Evolutionary conservation across 1,140 invertebrate species (phyloP).

Genomic region (Trichonephila clavipes): DNA sequence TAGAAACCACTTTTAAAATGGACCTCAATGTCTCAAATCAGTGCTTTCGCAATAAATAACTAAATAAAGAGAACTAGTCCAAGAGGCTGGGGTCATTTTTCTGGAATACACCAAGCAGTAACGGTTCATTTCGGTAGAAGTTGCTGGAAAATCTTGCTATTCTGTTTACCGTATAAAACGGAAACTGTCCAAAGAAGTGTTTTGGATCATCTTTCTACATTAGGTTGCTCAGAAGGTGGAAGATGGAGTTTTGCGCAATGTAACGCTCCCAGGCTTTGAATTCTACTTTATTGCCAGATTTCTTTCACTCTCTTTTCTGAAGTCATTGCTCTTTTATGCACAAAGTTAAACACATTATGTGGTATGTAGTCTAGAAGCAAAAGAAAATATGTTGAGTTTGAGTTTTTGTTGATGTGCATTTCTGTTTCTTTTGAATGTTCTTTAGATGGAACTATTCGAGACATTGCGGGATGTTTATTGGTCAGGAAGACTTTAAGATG

Average conservation of each 20-base stretch:
- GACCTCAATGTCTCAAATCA: constrained; percentile 33
- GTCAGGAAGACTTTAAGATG: no score
- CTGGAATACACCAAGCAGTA: constrained; percentile 18
- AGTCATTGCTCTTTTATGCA: constrained; percentile 6
- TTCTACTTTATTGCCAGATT: neutral
- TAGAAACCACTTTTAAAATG: constrained; percentile 64
- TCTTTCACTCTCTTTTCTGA: neutral
- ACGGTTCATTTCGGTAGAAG: constrained; percentile 36
- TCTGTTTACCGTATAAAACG: constrained; percentile 59
- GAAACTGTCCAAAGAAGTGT: constrained; percentile 60
- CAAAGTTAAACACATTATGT: constrained; percentile 4
- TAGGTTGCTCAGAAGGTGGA: constrained; percentile 38
- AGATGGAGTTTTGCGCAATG: constrained; percentile 14
- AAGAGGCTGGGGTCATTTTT: constrained; percentile 31
- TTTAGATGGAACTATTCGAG: neutral
- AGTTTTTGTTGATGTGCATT: neutral
- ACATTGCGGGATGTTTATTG: neutral
- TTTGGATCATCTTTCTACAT: constrained; percentile 53
- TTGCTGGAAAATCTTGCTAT: neutral
- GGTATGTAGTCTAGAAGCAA: neutral
- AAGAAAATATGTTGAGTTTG: neutral
- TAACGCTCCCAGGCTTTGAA: neutral
- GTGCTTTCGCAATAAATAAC: constrained; percentile 31
- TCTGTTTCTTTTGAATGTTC: neutral
- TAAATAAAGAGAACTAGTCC: constrained; percentile 26